Evolutionary conservation across 2,113 vertebrate genomes (phyloP).

Genomic region (Nycticryphes semicollaris): DNA sequence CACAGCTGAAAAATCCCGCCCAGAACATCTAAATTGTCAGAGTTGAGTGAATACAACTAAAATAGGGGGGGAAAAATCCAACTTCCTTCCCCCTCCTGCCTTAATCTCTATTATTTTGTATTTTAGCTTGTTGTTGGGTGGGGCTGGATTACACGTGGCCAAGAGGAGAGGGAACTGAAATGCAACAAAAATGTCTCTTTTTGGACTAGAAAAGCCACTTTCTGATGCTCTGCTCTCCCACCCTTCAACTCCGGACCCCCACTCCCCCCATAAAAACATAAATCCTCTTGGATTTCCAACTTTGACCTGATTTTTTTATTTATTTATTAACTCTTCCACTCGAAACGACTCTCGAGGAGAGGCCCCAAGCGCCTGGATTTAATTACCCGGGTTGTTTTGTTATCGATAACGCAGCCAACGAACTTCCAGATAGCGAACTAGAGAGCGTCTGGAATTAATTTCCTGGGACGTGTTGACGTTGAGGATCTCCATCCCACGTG

Average conservation of each 20-base stretch:
- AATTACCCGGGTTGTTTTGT: not conserved
- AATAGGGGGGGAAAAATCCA: not conserved
- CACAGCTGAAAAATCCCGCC: not conserved
- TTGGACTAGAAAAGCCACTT: not conserved
- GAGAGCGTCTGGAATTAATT: not conserved
- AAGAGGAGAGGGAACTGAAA: not conserved
- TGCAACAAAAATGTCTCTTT: not conserved
- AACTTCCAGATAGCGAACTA: fast-evolving
- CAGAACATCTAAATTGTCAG: fast-evolving
- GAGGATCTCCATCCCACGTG: fast-evolving
- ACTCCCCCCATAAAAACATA: fast-evolving
- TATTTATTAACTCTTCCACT: too few relatives aligned
- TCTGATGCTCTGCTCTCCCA: fast-evolving
- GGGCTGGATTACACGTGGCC: not conserved
- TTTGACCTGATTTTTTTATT: fast-evolving
- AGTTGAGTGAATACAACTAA: too few relatives aligned
- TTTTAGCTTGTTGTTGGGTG: not conserved
- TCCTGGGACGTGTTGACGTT: not conserved
- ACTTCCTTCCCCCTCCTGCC: not conserved
- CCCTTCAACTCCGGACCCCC: fast-evolving
- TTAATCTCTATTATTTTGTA: not conserved
- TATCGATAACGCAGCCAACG: not conserved
- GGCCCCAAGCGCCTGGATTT: not conserved
- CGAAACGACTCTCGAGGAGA: fast-evolving
- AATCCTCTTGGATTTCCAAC: not conserved